Evolutionary conservation across 2,797 vertebrate species (phyloP), one percentile per base, ranked within the genome.

Genomic region (Danio albolineatus): DNA sequence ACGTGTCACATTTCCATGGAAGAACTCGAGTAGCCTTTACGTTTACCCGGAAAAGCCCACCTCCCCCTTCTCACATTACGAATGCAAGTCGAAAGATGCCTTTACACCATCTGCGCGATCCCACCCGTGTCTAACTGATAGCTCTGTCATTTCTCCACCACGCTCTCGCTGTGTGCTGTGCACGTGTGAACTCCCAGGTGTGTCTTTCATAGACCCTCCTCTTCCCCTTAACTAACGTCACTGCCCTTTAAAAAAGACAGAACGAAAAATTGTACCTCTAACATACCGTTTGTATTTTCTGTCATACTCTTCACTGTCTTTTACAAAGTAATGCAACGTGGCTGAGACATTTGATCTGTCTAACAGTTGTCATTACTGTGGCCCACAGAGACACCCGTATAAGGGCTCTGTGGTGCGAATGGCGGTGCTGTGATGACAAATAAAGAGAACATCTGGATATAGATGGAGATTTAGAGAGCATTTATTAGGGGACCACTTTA

Each of bases 151-250:
- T 74, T 60, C 64, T 39, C 78, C 78, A 72, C 78, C 71, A 44
- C 41, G 5, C 76, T 83, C 81, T 61, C 53, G 28, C 46, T 39
- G 39, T 12, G 48, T 78, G 66, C 14, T 2, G 48, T 62, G 71
- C 78, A 78, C n/a, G 69, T 78, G 78, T 75, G 75, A 41, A 51
- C 39, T 78, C 81, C 64, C 67, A 80, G 73, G 57, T 80, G 69
- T 62, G 48, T 59, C 14, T 48, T 70, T 71, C 14, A 9, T 7
- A 19, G 75, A 54, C 49, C 51, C 73, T 70, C 77, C 19, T 53
- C 41, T 73, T 72, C 71, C 69, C 3, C 36, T 41, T 60, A 79
- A 60, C n/a, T 41, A 48, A 60, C 54, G 13, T 70, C 54, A 77
- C 10, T 0, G 13, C 6, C 8, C 36, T 78, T 78, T 41, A 21